A percentile compares a stretch with the other conserved stretches of the same genome.
phyloP scores from a whole-genome alignment of 1,140 invertebrate species.

The Lucilia cuprina region DNA sequence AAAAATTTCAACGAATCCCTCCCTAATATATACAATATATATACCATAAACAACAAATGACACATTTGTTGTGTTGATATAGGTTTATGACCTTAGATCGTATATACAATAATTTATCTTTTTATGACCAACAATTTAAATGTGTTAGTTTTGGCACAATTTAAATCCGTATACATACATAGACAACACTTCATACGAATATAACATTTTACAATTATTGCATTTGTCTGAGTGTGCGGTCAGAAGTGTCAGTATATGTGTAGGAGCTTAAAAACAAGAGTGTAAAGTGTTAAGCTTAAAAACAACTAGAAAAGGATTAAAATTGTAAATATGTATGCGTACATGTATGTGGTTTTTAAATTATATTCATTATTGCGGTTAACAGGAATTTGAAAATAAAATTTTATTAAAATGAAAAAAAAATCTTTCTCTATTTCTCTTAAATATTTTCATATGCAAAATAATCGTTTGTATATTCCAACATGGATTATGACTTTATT shows the following conservation, averaged over 20 bases:
- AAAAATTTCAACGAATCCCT: not conserved
- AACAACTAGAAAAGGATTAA: slow-evolving; percentile 3
- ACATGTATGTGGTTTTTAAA: slow-evolving; percentile 2
- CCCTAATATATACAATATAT: not conserved
- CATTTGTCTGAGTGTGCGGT: not conserved
- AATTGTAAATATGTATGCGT: not conserved
- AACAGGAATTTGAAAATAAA: not conserved
- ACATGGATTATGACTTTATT: too few relatives aligned
- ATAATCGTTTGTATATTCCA: too few relatives aligned
- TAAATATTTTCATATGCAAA: not conserved
- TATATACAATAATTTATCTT: slow-evolving; percentile 8
- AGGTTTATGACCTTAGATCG: slow-evolving; percentile 8
- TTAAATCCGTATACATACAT: not conserved
- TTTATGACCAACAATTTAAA: slow-evolving; percentile 11
- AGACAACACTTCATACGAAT: not conserved
- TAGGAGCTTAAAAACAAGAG: not conserved
- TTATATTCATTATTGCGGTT: slow-evolving; percentile 9
- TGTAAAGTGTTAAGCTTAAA: not conserved
- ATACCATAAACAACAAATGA: slow-evolving; percentile 3
- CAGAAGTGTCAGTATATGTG: not conserved
- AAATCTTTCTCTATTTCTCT: not conserved
- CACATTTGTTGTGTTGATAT: slow-evolving; percentile 13
- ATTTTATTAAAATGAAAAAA: not conserved
- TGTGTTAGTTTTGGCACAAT: slow-evolving; percentile 11
- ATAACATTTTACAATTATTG: not conserved